phyloP scores from a whole-genome alignment of 2,797 vertebrate genomes.

The Heterohyrax brucei region DNA sequence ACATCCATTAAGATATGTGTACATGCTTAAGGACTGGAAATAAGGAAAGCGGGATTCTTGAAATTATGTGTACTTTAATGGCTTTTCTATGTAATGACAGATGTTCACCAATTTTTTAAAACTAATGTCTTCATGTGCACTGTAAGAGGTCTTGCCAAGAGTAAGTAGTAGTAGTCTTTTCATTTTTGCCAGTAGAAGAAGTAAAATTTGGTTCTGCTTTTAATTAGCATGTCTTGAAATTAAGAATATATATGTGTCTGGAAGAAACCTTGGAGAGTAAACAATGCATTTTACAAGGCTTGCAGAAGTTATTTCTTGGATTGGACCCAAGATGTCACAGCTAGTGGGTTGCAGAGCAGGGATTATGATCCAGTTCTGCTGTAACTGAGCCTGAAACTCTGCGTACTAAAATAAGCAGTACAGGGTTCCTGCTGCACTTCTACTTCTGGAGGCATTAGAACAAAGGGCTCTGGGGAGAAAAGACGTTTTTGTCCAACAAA shows the following conservation, averaged over 20 bases:
- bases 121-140: constrained; percentile 31
- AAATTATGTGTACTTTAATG: constrained; percentile 8
- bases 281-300: constrained; percentile 56
- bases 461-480: neutral
- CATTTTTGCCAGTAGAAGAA: constrained; percentile 41
- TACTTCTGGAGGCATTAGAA: neutral
- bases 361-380: neutral
- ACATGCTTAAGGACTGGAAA: constrained; percentile 38
- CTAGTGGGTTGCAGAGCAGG: neutral
- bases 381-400: neutral
- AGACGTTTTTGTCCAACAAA: neutral
- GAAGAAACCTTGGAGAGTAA: constrained; percentile 42
- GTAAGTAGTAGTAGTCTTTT: constrained; percentile 38
- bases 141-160: neutral
- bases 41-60: neutral
- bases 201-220: constrained; percentile 70
- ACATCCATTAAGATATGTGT: neutral
- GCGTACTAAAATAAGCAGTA: neutral
- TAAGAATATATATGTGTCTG: neutral
- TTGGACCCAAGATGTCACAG: neutral
- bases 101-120: neutral
- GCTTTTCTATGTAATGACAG: constrained; percentile 23
- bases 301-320: neutral
- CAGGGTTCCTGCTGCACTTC: neutral
- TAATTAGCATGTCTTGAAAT: constrained; percentile 65